Evolutionary conservation across 2,888 invertebrate species (phyloP).

Genomic region (Apantesis nais): DNA sequence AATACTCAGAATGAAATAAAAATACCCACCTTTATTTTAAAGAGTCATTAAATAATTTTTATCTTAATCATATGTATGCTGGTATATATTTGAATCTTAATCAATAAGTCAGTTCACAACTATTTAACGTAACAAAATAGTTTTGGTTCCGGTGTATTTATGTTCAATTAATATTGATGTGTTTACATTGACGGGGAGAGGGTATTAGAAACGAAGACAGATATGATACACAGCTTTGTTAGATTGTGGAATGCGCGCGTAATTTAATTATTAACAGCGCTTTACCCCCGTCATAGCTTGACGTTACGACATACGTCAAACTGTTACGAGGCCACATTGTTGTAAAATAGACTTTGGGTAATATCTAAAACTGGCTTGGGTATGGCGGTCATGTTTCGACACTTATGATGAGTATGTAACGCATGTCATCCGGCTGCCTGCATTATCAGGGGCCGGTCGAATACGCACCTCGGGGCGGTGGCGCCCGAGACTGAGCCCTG

Average conservation of each 20-base stretch:
- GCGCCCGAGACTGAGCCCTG: slow-evolving; percentile 59
- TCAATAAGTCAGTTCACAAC: slow-evolving; percentile 25
- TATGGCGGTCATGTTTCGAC: slow-evolving; percentile 46
- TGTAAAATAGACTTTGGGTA: slow-evolving; percentile 56
- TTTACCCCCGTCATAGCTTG: slow-evolving; percentile 56
- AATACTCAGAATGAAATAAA: neutral
- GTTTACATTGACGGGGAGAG: slow-evolving; percentile 27
- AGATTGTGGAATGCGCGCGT: slow-evolving; percentile 48
- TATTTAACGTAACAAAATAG: slow-evolving; percentile 27
- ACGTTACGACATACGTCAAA: slow-evolving; percentile 52
- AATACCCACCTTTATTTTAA: too few relatives aligned
- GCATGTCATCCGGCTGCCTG: slow-evolving; percentile 62
- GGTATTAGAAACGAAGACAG: slow-evolving; percentile 40
- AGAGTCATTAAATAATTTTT: too few relatives aligned
- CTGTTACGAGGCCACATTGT: slow-evolving; percentile 52
- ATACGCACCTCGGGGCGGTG: slow-evolving; percentile 54
- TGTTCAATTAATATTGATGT: slow-evolving; percentile 40
- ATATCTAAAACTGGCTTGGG: slow-evolving; percentile 50
- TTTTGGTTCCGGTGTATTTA: slow-evolving; percentile 35
- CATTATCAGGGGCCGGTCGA: slow-evolving; percentile 59
- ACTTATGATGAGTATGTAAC: slow-evolving; percentile 63
- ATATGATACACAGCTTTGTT: slow-evolving; percentile 53
- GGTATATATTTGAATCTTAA: too few relatives aligned
- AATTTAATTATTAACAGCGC: slow-evolving; percentile 68
- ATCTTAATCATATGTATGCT: too few relatives aligned